Conservation (phyloP, 1,140 invertebrate genomes). For the Tachypleus tridentatus region DNA sequence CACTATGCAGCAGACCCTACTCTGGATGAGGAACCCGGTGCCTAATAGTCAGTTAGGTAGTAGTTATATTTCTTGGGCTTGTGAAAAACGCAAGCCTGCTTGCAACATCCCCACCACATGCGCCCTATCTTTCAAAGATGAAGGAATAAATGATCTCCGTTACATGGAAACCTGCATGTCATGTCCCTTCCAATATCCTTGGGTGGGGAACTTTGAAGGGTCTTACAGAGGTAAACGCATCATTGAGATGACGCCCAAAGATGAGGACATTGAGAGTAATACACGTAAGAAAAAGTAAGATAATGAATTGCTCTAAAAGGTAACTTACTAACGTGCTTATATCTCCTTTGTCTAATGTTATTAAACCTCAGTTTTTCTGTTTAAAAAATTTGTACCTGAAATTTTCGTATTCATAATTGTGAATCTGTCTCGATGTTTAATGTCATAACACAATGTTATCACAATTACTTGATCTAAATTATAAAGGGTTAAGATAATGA, state of each 20-base stretch:
- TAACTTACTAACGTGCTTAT: too few species aligned
- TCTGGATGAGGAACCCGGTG: slow-evolving; percentile 79
- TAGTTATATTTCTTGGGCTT: slow-evolving; percentile 86
- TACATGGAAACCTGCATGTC: slow-evolving; percentile 81
- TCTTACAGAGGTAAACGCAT: not conserved
- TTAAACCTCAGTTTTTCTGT: too few species aligned
- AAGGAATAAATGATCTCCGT: slow-evolving; percentile 37
- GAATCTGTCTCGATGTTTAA: too few species aligned
- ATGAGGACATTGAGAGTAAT: too few species aligned
- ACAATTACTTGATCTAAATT: too few species aligned
- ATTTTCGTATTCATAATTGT: too few species aligned
- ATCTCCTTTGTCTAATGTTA: too few species aligned
- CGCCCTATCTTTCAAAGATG: slow-evolving; percentile 52
- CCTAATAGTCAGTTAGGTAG: slow-evolving; percentile 63
- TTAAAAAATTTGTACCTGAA: too few species aligned
- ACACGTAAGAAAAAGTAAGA: too few species aligned
- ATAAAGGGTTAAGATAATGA: too few species aligned
- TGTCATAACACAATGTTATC: too few species aligned
- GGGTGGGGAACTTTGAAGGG: slow-evolving; percentile 62
- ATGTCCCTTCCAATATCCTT: slow-evolving; percentile 87
- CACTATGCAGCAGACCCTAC: slow-evolving; percentile 70
- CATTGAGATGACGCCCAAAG: not conserved
- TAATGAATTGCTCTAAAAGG: too few species aligned
- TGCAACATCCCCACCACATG: slow-evolving; percentile 75
- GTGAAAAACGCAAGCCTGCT: slow-evolving; percentile 61